Conservation (phyloP, 2,797 vertebrate genomes). For the Kryptolebias ocellatus region DNA sequence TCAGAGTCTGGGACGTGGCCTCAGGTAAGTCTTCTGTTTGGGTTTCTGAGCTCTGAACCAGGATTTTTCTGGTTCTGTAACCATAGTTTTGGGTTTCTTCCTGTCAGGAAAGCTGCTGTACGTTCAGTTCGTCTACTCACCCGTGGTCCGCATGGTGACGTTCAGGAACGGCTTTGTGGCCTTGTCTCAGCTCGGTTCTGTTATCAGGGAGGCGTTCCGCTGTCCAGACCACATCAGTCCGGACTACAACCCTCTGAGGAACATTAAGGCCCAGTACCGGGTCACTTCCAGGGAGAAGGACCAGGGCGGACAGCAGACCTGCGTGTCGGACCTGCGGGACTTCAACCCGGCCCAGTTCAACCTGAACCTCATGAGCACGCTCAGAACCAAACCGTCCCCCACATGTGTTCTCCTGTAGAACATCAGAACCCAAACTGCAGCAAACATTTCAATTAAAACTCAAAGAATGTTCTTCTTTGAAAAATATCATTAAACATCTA, state of each 20-base stretch:
- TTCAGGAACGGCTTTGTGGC: conserved; percentile 80
- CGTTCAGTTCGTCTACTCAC: conserved; percentile 79
- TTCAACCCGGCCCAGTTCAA: conserved; percentile 75
- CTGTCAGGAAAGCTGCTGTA: conserved; percentile 79
- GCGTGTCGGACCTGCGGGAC: conserved; percentile 27
- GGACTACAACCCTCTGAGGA: conserved; percentile 77
- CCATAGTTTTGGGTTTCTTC: background rate
- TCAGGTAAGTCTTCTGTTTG: conserved; percentile 62
- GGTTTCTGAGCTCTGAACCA: background rate
- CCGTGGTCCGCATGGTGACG: conserved; percentile 76
- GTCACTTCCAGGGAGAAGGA: conserved; percentile 76
- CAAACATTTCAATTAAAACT: no score
- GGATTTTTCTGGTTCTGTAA: background rate
- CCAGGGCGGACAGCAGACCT: background rate
- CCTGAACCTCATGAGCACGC: conserved; percentile 55
- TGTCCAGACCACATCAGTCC: conserved; percentile 65
- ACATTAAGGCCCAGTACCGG: conserved; percentile 70
- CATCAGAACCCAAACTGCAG: background rate
- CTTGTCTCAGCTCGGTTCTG: conserved; percentile 69
- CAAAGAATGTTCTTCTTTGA: no score
- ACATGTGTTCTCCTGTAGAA: conserved; percentile 73
- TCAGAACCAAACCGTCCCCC: conserved; percentile 68
- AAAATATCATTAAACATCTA: background rate
- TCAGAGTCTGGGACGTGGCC: conserved; percentile 82
- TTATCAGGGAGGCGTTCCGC: conserved; percentile 78